A percentile compares a stretch with the other conserved stretches of the same genome.
Evolutionary conservation across 2,113 vertebrate genomes (phyloP).

Genomic region (Pygoscelis adeliae): DNA sequence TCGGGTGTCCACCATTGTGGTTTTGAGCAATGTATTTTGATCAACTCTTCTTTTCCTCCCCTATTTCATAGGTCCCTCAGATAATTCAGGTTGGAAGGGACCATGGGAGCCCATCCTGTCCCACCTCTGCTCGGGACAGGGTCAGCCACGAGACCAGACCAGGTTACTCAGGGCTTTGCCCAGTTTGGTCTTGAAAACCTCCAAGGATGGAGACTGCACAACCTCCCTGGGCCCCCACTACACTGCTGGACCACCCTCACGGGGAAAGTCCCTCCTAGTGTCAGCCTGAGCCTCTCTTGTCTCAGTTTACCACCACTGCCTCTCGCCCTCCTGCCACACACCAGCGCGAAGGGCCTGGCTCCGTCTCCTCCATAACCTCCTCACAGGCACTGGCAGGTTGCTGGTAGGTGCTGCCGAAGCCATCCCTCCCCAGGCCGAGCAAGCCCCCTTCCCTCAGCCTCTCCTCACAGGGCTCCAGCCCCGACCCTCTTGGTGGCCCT

Average conservation of each 20-base stretch:
- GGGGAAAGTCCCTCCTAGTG: neutral
- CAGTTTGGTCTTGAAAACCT: neutral
- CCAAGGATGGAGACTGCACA: neutral
- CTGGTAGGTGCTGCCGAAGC: neutral
- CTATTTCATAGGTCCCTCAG: neutral
- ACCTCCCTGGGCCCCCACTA: too few species aligned
- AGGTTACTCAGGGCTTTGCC: neutral
- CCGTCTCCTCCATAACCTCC: neutral
- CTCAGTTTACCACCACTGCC: too few species aligned
- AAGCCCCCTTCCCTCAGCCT: neutral
- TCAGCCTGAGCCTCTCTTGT: neutral
- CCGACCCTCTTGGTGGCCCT: neutral
- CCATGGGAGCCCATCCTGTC: neutral
- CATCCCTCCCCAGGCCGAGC: neutral
- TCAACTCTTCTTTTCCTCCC: neutral
- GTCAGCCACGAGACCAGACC: neutral
- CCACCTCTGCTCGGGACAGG: neutral
- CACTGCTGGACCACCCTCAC: neutral
- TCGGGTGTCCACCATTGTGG: neutral
- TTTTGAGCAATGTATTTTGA: neutral
- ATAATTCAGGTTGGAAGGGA: neutral
- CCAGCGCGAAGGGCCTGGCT: neutral
- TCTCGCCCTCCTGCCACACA: neutral
- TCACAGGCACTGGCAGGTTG: neutral
- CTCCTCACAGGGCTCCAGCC: neutral